Conservation (phyloP, 2,888 invertebrate genomes). For the Tubulanus polymorphus region DNA sequence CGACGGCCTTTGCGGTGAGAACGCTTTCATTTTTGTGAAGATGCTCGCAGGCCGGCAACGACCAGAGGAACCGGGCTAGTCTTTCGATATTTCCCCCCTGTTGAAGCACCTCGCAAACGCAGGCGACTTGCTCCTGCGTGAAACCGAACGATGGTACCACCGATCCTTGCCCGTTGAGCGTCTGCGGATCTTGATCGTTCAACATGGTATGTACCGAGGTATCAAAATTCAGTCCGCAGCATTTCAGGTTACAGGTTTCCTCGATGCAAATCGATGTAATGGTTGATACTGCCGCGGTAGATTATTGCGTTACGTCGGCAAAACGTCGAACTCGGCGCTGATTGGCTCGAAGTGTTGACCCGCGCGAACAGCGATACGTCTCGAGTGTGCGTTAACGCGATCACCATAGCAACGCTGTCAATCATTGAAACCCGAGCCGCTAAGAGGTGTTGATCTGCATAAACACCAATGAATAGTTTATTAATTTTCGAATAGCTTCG, state of each 20-base stretch:
- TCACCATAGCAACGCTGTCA: constrained; percentile 43
- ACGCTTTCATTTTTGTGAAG: constrained; percentile 96
- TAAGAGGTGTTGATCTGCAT: neutral
- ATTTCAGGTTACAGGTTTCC: neutral
- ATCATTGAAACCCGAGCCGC: constrained; percentile 38
- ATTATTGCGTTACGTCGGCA: too few species aligned
- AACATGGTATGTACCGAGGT: constrained; percentile 31
- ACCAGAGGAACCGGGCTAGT: constrained; percentile 92
- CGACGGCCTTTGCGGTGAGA: constrained; percentile 95
- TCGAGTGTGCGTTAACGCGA: constrained; percentile 25
- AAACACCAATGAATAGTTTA: too few species aligned
- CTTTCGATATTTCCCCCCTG: constrained; percentile 95
- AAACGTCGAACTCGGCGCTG: constrained; percentile 1
- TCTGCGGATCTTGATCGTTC: constrained; percentile 38
- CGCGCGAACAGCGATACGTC: neutral
- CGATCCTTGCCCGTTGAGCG: constrained; percentile 36
- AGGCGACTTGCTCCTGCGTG: constrained; percentile 98
- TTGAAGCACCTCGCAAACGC: constrained; percentile 96
- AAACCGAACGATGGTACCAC: constrained; percentile 64
- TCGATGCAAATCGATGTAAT: too few species aligned
- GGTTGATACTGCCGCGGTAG: too few species aligned
- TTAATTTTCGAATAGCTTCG: too few species aligned
- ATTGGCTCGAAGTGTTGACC: constrained; percentile 1
- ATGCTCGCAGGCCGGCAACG: constrained; percentile 91
- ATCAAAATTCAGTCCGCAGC: too few species aligned